phyloP scores from a whole-genome alignment of 2,888 invertebrate genomes.

The Pyrrhosoma nymphula region DNA sequence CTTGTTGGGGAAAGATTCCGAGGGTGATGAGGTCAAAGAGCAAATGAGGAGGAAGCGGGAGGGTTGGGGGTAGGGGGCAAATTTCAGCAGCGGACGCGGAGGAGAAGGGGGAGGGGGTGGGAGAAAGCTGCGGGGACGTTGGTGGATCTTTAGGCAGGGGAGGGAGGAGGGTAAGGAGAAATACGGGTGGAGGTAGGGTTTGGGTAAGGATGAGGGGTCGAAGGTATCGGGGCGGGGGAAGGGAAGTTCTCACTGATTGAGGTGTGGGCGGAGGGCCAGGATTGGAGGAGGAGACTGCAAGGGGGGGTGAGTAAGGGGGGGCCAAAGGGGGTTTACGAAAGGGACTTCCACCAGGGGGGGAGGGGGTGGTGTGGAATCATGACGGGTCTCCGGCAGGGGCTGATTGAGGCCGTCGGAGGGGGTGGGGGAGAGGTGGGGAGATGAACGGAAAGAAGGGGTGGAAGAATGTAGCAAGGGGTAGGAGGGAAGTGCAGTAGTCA shows the following conservation, averaged over 20 bases:
- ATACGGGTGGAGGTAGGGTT: background rate
- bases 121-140: background rate
- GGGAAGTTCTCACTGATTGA: background rate
- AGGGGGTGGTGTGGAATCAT: background rate
- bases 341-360: background rate
- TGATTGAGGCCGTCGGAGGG: background rate
- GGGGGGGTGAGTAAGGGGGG: background rate
- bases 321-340: background rate
- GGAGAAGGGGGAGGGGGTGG: background rate
- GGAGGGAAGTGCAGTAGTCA: background rate
- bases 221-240: background rate
- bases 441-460: background rate
- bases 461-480: too few relatives aligned
- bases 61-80: background rate
- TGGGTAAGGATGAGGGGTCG: too few relatives aligned
- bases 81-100: background rate
- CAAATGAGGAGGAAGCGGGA: constrained; percentile 20
- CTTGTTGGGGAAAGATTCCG: background rate
- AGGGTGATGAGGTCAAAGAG: constrained; percentile 42
- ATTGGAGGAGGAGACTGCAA: background rate
- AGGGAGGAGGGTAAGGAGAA: too few relatives aligned
- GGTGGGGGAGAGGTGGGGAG: background rate
- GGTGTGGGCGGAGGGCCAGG: constrained; percentile 31
- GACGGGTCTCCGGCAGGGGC: constrained; percentile 15
- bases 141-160: background rate